A percentile compares a stretch with the other conserved stretches of the same genome.
phyloP scores from a whole-genome alignment of 2,113 vertebrate genomes.

The Pyrgilauda ruficollis region DNA sequence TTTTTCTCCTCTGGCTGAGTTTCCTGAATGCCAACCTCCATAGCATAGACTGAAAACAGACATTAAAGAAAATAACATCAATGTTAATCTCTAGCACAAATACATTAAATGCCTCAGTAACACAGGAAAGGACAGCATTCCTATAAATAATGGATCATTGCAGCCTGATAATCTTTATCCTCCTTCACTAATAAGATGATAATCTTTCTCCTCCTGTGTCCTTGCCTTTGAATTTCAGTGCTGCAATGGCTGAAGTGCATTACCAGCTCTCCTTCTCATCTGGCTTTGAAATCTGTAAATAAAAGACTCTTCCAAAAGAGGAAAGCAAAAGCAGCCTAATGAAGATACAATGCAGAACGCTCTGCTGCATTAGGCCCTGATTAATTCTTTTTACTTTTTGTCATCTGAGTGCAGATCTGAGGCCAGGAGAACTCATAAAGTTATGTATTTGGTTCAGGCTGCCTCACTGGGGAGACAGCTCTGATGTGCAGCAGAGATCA shows the following conservation, averaged over 20 bases:
- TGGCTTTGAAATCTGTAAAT: constrained; percentile 37
- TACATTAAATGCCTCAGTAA: constrained; percentile 49
- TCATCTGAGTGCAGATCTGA: background rate
- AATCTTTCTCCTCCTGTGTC: constrained; percentile 60
- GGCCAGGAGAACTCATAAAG: background rate
- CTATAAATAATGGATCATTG: constrained; percentile 68
- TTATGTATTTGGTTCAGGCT: background rate
- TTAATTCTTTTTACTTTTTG: background rate
- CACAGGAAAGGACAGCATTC: constrained; percentile 13
- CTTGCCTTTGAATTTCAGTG: constrained; percentile 51
- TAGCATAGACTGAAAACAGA: constrained; percentile 61
- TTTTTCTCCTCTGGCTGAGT: constrained; percentile 69
- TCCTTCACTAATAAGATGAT: constrained; percentile 58
- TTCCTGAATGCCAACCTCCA: constrained; percentile 66
- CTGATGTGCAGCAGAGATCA: background rate
- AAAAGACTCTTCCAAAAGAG: constrained; percentile 49
- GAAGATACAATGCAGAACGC: background rate
- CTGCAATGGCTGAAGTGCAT: background rate
- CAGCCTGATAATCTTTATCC: constrained; percentile 52
- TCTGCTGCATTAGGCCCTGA: background rate
- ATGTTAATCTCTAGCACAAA: constrained; percentile 64
- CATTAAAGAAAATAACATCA: constrained; percentile 67
- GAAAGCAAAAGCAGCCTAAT: background rate
- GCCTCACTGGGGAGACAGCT: background rate
- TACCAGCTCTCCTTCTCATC: background rate